Percentiles rank a stretch among this genome's conserved stretches.
Evolutionary conservation across 1,140 invertebrate genomes (phyloP).

Genomic region (Drosophila rufa): DNA sequence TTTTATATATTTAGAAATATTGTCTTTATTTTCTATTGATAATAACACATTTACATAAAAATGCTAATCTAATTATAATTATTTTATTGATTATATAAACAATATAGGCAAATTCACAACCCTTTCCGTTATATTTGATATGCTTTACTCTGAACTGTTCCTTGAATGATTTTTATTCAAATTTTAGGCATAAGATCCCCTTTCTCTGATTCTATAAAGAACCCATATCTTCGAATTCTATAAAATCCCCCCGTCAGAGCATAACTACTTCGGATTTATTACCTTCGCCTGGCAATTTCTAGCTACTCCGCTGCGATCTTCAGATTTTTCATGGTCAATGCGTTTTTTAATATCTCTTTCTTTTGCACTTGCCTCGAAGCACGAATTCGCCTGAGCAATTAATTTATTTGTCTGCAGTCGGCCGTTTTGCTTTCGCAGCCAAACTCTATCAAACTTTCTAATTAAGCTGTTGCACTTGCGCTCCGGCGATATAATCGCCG

Average conservation of each 20-base stretch:
- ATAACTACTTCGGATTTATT: conserved; percentile 37
- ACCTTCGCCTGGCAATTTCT: conserved; percentile 8
- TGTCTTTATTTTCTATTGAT: too few relatives aligned
- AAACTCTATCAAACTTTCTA: conserved; percentile 75
- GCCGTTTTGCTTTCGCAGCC: conserved; percentile 67
- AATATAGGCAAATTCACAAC: background rate
- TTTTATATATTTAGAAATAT: too few relatives aligned
- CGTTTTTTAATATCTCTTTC: conserved; percentile 73
- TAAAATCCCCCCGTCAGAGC: conserved; percentile 12
- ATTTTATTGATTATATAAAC: background rate
- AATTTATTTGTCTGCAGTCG: conserved; percentile 66
- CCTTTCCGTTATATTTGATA: background rate
- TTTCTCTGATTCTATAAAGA: background rate
- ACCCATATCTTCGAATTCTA: background rate
- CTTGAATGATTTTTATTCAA: too few relatives aligned
- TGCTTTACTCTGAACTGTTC: background rate
- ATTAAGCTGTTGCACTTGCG: conserved; percentile 63
- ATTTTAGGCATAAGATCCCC: background rate
- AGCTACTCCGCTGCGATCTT: conserved; percentile 36
- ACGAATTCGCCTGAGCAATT: conserved; percentile 76
- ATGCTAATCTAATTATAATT: too few relatives aligned
- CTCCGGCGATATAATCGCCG: conserved; percentile 51
- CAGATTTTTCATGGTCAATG: conserved; percentile 75
- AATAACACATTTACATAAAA: too few relatives aligned
- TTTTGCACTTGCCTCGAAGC: conserved; percentile 55